These are phyloP conservation scores for Corydoras maculifer DNA, from an alignment of 2,113 vertebrate species.

Conservation along the genomic window DNA sequence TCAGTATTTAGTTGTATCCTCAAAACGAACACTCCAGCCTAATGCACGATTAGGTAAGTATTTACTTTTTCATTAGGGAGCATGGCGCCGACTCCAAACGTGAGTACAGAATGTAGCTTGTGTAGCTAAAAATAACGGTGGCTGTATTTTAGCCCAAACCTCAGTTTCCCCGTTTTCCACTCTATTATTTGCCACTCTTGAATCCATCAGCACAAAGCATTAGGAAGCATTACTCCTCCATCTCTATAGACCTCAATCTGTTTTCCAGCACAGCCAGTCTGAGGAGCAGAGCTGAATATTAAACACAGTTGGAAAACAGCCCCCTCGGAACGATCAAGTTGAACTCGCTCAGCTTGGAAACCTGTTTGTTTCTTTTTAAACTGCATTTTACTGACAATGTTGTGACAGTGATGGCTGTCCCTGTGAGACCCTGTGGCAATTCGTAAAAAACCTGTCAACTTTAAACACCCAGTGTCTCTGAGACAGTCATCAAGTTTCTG, in stretches of 20 bases:
- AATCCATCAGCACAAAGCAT: constrained; percentile 43
- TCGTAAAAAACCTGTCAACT: constrained; percentile 19
- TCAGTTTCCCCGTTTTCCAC: constrained; percentile 12
- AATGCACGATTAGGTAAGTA: too few species aligned
- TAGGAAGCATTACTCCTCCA: constrained; percentile 1
- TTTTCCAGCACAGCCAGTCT: constrained; percentile 25
- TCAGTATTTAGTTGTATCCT: too few species aligned
- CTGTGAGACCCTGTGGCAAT: constrained; percentile 15
- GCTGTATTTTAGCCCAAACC: constrained; percentile 38
- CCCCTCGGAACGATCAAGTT: constrained; percentile 23
- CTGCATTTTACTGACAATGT: constrained; percentile 14
- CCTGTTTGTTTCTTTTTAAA: constrained; percentile 15
- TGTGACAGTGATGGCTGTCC: constrained; percentile 23
- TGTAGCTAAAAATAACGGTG: constrained; percentile 44
- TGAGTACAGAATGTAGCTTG: constrained; percentile 26
- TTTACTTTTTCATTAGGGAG: constrained; percentile 26
- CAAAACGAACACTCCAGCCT: too few species aligned
- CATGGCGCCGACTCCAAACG: constrained; percentile 14
- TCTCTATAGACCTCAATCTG: constrained; percentile 15
- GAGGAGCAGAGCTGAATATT: constrained; percentile 33
- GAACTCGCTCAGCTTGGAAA: constrained; percentile 11
- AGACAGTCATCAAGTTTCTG: constrained; percentile 21
- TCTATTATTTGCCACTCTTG: constrained; percentile 35
- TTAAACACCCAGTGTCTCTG: constrained; percentile 1
- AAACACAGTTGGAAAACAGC: constrained; percentile 25